Evolutionary conservation across 2,888 invertebrate species (phyloP).

Genomic region (Pheosia gnoma): DNA sequence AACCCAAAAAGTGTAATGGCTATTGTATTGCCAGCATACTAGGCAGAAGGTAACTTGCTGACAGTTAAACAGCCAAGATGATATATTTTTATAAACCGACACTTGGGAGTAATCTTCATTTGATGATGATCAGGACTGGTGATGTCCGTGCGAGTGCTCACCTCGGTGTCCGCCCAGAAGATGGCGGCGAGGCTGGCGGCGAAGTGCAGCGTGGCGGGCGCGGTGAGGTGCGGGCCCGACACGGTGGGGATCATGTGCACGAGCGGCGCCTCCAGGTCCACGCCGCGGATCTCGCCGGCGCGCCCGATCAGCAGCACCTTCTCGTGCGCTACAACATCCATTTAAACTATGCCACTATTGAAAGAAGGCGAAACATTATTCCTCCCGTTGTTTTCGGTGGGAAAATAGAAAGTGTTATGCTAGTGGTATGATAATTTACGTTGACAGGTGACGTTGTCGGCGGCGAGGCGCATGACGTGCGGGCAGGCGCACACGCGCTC

Average conservation of each 20-base stretch:
- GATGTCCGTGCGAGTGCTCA: constrained; percentile 38
- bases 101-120: neutral
- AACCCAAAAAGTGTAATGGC: too few species aligned
- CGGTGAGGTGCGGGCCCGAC: constrained; percentile 87
- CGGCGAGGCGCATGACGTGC: constrained; percentile 91
- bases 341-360: too few species aligned
- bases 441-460: constrained; percentile 79
- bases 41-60: too few species aligned
- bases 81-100: too few species aligned
- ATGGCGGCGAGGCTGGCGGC: constrained; percentile 86
- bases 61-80: too few species aligned
- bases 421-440: constrained; percentile 26
- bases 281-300: constrained; percentile 91
- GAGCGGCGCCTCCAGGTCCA: constrained; percentile 90
- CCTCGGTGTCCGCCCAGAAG: constrained; percentile 91
- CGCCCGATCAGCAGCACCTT: constrained; percentile 90
- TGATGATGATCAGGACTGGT: too few species aligned
- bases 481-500: constrained; percentile 92
- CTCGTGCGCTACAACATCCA: constrained; percentile 85
- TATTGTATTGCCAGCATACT: too few species aligned
- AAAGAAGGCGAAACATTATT: too few species aligned
- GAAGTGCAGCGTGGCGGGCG: constrained; percentile 89
- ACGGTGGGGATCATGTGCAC: constrained; percentile 93
- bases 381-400: too few species aligned
- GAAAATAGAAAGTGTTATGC: too few species aligned